A percentile compares a stretch with the other conserved stretches of the same genome.
phyloP scores from a whole-genome alignment of 2,113 vertebrate species.

The Taxidea taxus region DNA sequence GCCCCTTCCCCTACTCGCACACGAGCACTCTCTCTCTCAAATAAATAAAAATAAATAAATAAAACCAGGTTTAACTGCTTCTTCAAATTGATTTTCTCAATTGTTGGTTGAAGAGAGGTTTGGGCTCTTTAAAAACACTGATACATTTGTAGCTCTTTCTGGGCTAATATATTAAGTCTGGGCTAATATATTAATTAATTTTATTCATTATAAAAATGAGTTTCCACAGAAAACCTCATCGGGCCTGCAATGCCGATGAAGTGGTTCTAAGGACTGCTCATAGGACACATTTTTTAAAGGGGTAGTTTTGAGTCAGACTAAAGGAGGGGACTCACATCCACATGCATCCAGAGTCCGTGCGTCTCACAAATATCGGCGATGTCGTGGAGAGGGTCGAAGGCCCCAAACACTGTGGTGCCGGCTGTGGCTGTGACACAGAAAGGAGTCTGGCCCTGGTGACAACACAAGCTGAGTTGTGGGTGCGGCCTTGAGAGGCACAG shows the following conservation, averaged over 20 bases:
- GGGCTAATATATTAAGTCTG: background rate
- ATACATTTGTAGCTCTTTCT: background rate
- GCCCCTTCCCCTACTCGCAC: background rate
- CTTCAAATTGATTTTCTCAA: background rate
- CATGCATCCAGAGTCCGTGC: slow-evolving; percentile 80
- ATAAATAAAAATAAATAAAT: background rate
- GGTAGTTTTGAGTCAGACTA: background rate
- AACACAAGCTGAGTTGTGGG: background rate
- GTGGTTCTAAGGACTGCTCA: background rate
- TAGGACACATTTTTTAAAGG: background rate
- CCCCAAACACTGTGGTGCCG: slow-evolving; percentile 81
- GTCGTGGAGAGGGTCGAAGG: slow-evolving; percentile 78
- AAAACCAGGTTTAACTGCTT: background rate
- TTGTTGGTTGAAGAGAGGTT: background rate
- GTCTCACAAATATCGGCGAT: slow-evolving; percentile 79
- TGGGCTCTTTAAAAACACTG: background rate
- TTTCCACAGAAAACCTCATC: background rate
- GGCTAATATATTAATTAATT: background rate
- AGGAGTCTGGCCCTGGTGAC: slow-evolving; percentile 75
- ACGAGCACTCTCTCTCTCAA: background rate
- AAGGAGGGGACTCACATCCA: slow-evolving; percentile 56
- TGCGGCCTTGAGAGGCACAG: fast-evolving
- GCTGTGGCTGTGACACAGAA: slow-evolving; percentile 83
- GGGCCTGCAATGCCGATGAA: background rate
- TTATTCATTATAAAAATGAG: background rate